phyloP scores from a whole-genome alignment of 2,888 invertebrate genomes.

The Trisateles emortualis region DNA sequence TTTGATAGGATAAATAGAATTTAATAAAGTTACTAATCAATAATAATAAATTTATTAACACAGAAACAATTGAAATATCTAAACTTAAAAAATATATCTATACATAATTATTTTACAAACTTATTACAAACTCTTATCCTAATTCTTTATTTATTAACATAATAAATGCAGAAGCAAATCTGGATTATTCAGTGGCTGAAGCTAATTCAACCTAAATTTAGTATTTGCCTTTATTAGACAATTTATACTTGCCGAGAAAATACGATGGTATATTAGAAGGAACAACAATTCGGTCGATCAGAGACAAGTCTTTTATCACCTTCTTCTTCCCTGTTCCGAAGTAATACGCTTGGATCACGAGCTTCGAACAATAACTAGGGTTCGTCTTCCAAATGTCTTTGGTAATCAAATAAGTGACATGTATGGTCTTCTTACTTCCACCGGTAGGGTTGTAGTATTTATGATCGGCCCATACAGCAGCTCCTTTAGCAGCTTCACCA shows the following conservation, averaged over 20 bases:
- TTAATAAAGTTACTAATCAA: too few species aligned
- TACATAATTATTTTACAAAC: too few species aligned
- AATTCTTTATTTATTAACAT: too few species aligned
- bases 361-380: conserved; percentile 68
- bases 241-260: conserved; percentile 57
- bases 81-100: too few species aligned
- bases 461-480: conserved; percentile 64
- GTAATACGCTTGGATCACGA: conserved; percentile 67
- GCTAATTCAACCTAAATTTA: too few species aligned
- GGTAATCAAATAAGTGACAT: conserved; percentile 58
- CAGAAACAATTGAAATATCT: too few species aligned
- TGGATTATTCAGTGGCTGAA: too few species aligned
- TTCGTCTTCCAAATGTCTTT: conserved; percentile 54
- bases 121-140: too few species aligned
- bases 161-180: too few species aligned
- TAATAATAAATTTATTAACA: too few species aligned
- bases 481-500: conserved; percentile 47
- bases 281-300: conserved; percentile 50
- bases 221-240: conserved; percentile 62
- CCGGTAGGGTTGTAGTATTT: conserved; percentile 60
- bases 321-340: conserved; percentile 59
- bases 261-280: conserved; percentile 60
- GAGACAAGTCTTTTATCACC: conserved; percentile 51
- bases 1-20: too few species aligned
- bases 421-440: conserved; percentile 56